phyloP scores from a whole-genome alignment of 1,140 invertebrate species.

The Cotesia typhae region DNA sequence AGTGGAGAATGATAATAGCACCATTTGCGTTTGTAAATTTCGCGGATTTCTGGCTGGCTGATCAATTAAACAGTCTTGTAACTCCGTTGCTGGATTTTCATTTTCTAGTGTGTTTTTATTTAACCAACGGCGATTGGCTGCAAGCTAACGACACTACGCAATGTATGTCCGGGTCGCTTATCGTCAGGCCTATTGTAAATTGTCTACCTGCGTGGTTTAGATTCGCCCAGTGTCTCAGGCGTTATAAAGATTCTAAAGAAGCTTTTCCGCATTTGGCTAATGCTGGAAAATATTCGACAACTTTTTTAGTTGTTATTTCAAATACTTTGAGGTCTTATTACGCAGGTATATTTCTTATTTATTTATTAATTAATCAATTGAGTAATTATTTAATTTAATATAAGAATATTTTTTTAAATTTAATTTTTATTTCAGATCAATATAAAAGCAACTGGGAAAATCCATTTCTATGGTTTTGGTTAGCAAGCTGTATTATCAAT shows the following conservation, averaged over 20 bases:
- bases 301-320: constrained; percentile 93
- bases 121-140: constrained; percentile 78
- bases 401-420: too few relatives aligned
- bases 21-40: constrained; percentile 97
- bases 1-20: constrained; percentile 87
- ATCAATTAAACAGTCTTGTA: constrained; percentile 95
- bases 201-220: constrained; percentile 96
- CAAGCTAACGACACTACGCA: constrained; percentile 70
- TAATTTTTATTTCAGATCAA: constrained; percentile 48
- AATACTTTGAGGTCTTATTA: constrained; percentile 77
- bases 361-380: constrained; percentile 1
- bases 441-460: constrained; percentile 65
- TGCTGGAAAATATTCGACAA: constrained; percentile 98
- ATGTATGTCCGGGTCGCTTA: constrained; percentile 71
- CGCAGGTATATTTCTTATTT: constrained; percentile 66
- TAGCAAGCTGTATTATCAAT: constrained; percentile 75
- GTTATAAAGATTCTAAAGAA: constrained; percentile 89
- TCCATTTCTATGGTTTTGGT: constrained; percentile 78
- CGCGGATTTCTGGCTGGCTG: constrained; percentile 99
- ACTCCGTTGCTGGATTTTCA: constrained; percentile 93
- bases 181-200: constrained; percentile 82
- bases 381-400: too few relatives aligned
- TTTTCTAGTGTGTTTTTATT: constrained; percentile 87
- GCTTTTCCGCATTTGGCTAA: constrained; percentile 96
- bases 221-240: constrained; percentile 95